A percentile compares a stretch with the other conserved stretches of the same genome.
phyloP scores from a whole-genome alignment of 2,797 vertebrate genomes.

The Chloroceryle inda region DNA sequence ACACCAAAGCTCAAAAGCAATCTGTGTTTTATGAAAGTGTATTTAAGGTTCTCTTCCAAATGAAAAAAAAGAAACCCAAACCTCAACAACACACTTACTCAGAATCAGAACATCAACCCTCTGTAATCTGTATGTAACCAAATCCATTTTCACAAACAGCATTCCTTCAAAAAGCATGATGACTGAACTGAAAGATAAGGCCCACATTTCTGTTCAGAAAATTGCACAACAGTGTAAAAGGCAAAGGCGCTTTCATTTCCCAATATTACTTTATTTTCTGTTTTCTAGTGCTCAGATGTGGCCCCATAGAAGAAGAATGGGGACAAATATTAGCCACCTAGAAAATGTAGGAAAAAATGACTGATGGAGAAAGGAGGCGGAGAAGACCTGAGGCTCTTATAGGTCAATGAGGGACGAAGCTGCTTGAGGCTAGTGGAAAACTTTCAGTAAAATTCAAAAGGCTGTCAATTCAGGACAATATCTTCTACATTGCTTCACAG shows the following conservation, averaged over 20 bases:
- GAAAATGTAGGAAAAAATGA: background rate
- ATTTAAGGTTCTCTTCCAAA: constrained; percentile 61
- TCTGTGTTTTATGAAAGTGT: constrained; percentile 59
- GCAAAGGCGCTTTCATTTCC: background rate
- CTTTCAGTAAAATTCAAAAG: background rate
- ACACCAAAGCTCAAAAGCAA: constrained; percentile 62
- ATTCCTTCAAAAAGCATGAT: background rate
- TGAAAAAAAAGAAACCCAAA: background rate
- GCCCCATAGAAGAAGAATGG: background rate
- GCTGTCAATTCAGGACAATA: background rate
- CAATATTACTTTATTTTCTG: background rate
- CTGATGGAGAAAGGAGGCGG: background rate
- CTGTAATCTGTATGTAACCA: constrained; percentile 36
- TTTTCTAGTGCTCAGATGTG: background rate
- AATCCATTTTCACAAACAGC: background rate
- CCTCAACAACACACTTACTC: background rate
- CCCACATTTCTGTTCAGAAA: background rate
- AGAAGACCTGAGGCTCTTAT: background rate
- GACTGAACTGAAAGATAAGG: background rate
- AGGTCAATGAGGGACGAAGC: background rate
- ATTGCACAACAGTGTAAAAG: background rate
- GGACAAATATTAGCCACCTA: background rate
- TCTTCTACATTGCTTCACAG: background rate
- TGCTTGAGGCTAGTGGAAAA: background rate
- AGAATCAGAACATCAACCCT: background rate